phyloP scores from a whole-genome alignment of 2,888 invertebrate genomes.

The Nomada hirtipes region DNA sequence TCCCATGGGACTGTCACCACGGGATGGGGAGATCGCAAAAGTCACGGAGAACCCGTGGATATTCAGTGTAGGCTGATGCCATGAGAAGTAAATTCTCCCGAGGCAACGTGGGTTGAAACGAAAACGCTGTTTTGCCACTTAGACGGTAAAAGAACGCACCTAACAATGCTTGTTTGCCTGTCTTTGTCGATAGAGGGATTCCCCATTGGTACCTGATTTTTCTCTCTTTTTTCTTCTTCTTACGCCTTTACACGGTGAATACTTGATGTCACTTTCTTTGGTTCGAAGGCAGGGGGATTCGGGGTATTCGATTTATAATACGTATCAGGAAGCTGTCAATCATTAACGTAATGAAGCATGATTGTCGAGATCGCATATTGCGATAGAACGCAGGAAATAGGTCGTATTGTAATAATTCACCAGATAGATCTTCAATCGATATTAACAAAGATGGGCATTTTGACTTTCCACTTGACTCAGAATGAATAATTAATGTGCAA shows the following conservation, averaged over 20 bases:
- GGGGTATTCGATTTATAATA: not conserved
- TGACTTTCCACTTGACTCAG: no score
- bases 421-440: no score
- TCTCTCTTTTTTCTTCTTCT: not conserved
- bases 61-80: constrained; percentile 37
- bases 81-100: constrained; percentile 78
- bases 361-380: no score
- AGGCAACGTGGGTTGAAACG: constrained; percentile 82
- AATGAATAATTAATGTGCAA: no score
- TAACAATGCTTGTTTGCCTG: constrained; percentile 8
- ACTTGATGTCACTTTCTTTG: constrained; percentile 4
- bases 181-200: constrained; percentile 4
- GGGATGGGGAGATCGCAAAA: constrained; percentile 76
- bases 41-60: constrained; percentile 76
- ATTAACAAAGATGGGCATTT: no score
- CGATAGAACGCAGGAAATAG: no score
- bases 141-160: constrained; percentile 62
- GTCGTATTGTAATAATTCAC: no score
- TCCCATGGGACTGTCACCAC: constrained; percentile 76
- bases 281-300: not conserved
- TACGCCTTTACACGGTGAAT: constrained; percentile 6
- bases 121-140: constrained; percentile 84
- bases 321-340: no score
- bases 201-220: constrained; percentile 1
- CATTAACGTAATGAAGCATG: constrained; percentile 52